These are phyloP conservation scores for Lycia hirtaria DNA, from an alignment of 2,888 invertebrate species.

Conservation along the genomic window DNA sequence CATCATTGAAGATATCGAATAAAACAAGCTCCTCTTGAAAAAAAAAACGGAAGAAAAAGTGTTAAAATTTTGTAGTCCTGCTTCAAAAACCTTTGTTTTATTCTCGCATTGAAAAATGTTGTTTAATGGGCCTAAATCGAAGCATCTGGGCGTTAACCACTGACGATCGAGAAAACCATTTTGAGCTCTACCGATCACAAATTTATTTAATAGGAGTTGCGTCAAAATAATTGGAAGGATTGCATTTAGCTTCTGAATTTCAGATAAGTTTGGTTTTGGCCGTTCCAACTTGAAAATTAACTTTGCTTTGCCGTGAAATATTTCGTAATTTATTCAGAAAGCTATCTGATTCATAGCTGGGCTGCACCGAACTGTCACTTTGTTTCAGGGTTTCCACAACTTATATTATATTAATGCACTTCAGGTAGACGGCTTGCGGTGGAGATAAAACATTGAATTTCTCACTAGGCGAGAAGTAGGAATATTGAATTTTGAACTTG, in stretches of 20 bases:
- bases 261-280: slow-evolving; percentile 3
- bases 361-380: slow-evolving; percentile 9
- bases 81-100: background rate
- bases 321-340: slow-evolving; percentile 13
- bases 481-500: no score
- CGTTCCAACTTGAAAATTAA: slow-evolving; percentile 5
- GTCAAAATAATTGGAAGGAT: slow-evolving; percentile 14
- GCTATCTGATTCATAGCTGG: slow-evolving; percentile 6
- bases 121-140: background rate
- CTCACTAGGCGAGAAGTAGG: no score
- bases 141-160: background rate
- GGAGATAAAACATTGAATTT: background rate
- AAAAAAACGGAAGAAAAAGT: no score
- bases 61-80: background rate
- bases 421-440: background rate
- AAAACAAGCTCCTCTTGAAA: no score
- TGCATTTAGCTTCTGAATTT: slow-evolving; percentile 9
- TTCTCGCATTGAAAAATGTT: background rate
- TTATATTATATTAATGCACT: slow-evolving; percentile 5
- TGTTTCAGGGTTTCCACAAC: slow-evolving; percentile 1
- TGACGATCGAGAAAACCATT: background rate
- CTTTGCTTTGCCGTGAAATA: slow-evolving; percentile 5
- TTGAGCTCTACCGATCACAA: slow-evolving; percentile 13
- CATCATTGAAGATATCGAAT: no score
- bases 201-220: slow-evolving; percentile 29